These are phyloP conservation scores for Thumatha senex DNA, from an alignment of 2,888 invertebrate genomes.

Conservation along the genomic window DNA sequence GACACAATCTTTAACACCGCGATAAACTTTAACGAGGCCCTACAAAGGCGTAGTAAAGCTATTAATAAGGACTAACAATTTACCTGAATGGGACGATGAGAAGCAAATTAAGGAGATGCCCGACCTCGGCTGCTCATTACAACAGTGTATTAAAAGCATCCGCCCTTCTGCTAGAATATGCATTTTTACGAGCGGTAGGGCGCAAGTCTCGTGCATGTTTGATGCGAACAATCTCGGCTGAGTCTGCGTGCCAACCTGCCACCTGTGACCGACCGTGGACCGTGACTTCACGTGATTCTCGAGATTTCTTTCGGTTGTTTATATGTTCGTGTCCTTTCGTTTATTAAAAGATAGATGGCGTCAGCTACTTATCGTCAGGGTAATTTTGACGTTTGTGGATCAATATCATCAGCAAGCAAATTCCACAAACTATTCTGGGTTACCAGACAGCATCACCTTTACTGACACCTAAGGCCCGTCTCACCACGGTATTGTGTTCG, in stretches of 20 bases:
- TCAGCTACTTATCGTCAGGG: too few species aligned
- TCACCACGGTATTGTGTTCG: too few species aligned
- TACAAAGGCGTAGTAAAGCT: conserved; percentile 56
- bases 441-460: too few species aligned
- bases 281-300: conserved; percentile 17
- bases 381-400: too few species aligned
- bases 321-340: too few species aligned
- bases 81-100: conserved; percentile 69
- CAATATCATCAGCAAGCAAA: too few species aligned
- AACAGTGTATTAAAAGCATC: conserved; percentile 74
- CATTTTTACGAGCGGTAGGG: conserved; percentile 78
- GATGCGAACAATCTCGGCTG: conserved; percentile 75
- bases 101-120: conserved; percentile 74
- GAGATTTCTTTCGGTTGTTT: conserved; percentile 16
- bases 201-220: conserved; percentile 70
- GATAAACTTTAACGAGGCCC: conserved; percentile 46
- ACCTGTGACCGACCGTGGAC: conserved; percentile 40
- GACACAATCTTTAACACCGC: conserved; percentile 21
- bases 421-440: too few species aligned
- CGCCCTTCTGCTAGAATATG: conserved; percentile 76
- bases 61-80: conserved; percentile 66
- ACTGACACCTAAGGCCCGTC: too few species aligned
- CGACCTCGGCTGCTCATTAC: conserved; percentile 78
- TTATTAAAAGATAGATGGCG: too few species aligned
- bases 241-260: conserved; percentile 15